These are phyloP conservation scores for Rhynchonema sp. DNA, from an alignment of 2,888 invertebrate genomes.

Conservation along the genomic window DNA sequence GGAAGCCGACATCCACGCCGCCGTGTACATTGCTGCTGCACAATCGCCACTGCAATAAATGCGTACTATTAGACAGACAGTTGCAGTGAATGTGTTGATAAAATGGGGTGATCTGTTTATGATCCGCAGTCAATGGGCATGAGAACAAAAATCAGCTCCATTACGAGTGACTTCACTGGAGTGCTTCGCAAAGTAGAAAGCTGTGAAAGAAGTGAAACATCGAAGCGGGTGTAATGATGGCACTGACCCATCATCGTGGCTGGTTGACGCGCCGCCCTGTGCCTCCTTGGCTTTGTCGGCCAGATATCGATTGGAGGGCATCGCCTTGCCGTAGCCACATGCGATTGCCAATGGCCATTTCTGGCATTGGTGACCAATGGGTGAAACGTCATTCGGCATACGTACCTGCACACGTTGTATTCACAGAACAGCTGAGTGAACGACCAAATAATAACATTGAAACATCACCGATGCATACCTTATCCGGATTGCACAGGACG, in stretches of 20 bases:
- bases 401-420: slow-evolving; percentile 11
- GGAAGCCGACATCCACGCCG: too few species aligned
- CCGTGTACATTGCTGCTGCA: too few species aligned
- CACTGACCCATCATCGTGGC: neutral
- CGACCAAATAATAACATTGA: neutral
- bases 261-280: neutral
- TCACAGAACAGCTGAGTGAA: neutral
- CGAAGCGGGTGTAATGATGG: too few species aligned
- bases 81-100: too few species aligned
- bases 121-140: too few species aligned
- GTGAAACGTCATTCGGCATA: slow-evolving; percentile 9
- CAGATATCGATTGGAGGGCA: slow-evolving; percentile 27
- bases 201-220: too few species aligned
- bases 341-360: slow-evolving; percentile 31
- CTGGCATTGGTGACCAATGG: slow-evolving; percentile 24
- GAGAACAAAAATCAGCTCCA: too few species aligned
- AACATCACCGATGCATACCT: slow-evolving; percentile 14
- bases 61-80: too few species aligned
- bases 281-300: slow-evolving; percentile 1
- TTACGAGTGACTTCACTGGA: too few species aligned
- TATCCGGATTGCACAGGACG: slow-evolving; percentile 36
- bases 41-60: too few species aligned
- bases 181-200: too few species aligned
- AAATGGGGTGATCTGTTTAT: too few species aligned
- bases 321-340: slow-evolving; percentile 31